These are phyloP conservation scores for Myocastor coypus DNA, from an alignment of 2,113 vertebrate genomes.

Conservation along the genomic window DNA sequence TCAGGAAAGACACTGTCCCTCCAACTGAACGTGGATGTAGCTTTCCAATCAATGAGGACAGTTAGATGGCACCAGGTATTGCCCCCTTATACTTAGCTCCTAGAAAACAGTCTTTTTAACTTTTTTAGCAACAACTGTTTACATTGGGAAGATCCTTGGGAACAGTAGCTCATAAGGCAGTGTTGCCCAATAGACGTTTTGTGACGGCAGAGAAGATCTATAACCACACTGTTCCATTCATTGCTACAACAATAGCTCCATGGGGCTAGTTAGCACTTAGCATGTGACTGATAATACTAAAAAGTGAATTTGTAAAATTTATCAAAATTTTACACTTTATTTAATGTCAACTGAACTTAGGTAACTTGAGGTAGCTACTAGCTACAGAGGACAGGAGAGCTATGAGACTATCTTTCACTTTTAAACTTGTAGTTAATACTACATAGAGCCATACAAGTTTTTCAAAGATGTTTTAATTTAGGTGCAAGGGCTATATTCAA, in stretches of 20 bases:
- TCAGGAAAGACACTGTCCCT: constrained; percentile 23
- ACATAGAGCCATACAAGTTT: not conserved
- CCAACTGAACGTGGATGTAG: not conserved
- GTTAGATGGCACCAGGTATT: not conserved
- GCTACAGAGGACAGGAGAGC: not conserved
- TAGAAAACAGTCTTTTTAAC: not conserved
- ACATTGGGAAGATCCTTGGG: not conserved
- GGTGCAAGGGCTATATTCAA: not conserved
- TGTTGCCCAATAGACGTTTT: not conserved
- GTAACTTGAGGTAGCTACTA: not conserved
- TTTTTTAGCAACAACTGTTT: not conserved
- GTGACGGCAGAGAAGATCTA: not conserved
- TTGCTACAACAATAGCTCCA: not conserved
- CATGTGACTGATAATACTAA: not conserved
- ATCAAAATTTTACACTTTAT: not conserved
- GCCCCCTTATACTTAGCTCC: not conserved
- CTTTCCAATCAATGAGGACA: not conserved
- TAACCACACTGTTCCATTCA: too few relatives aligned
- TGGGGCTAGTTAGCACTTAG: not conserved
- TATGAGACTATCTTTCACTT: not conserved
- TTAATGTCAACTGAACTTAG: not conserved
- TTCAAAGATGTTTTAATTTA: constrained; percentile 6
- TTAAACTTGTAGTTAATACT: not conserved
- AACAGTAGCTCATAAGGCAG: not conserved
- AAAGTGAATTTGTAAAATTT: not conserved